Base-by-base conservation (phyloP, 2,888 invertebrate species). In the Teinopalpus imperialis region DNA sequence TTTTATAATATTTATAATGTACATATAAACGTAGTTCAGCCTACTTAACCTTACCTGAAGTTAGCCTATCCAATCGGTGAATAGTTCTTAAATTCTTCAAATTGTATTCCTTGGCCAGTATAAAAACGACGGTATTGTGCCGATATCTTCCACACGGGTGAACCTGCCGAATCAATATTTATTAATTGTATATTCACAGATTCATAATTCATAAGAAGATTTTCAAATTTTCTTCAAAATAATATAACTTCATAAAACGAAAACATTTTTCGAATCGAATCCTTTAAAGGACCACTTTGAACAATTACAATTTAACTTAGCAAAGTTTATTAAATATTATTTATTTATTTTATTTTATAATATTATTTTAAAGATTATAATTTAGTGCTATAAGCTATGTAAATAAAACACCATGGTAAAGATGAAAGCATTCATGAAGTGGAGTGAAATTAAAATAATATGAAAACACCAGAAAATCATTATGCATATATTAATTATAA, bases 121-220 rank as follows among this genome's bases (percentile, higher is more conserved):
- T 98, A 79, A 97, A 98, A 43, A 97, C 95, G 54, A 99, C 95
- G 3, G 98, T 97, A 87, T 99, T 99, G 90, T 98, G 97, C 41
- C 98, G 92, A 87, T 99, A 99, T 69, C 98, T 92, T 51, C 99
- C 99, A 81, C 99, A 99, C 1, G 99, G 98, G 82, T 99, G 99
- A 49, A 97, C 97, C 97, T 97, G 89, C 32, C 52, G 49, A 51
- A 55, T 44, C 49, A n/a, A 27, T n/a, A 27, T 6, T 20, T 1
- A 20, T 45, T 40, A 27, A 21, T 37, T 48, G 31, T 23, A 42
- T 52, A 54, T 52, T 16, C 4, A 3, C 2, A 16, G 4, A 16
- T 3, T 16, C n/a, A n/a, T 16, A 16, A 4, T 16, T 16, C 16
- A 16, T 16, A 16, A n/a, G n/a, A n/a, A n/a, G n/a, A n/a, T n/a